Evolutionary conservation across 2,797 vertebrate genomes (phyloP), one percentile per base, ranked within the genome.

Genomic region (Yasuhikotakia modesta): DNA sequence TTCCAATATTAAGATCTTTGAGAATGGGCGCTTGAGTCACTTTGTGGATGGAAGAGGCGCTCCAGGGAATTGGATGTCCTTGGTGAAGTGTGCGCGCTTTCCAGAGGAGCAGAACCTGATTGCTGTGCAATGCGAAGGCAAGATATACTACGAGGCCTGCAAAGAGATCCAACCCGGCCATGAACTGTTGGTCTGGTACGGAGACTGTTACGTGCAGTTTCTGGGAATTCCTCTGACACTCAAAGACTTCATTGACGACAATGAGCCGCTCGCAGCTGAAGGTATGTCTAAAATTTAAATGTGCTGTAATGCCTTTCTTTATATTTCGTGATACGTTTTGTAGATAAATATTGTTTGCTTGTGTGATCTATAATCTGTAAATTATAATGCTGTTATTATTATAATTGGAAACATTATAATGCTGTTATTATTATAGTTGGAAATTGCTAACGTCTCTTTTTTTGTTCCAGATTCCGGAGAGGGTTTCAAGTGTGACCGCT

Each of bases 181-280:
- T 80, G 97, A 99, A 90, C 92, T 99, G 63, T 90, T 98, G 53
- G 97, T 99, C 78, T 99, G 97, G 97, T 99, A 99, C 0, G 97
- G 97, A 17, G 96, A 97, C 68, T 94, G 94, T 81, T 99, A 99
- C 79, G 90, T 96, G 52, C 96, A 98, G 83, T 99, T 98, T 85
- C 87, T 99, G 73, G 97, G 96, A 46, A 96, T 99, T 87, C 97
- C 97, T 0, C 90, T 97, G 77, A 94, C 92, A 10, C 91, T 99
- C 22, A 96, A 94, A 24, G 91, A 90, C 63, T 64, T 87, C 1
- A 85, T 86, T 32, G 93, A 94, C 12, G 92, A 90, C 1, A 87
- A 65, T 73, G 73, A 77, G 16, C 2, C 1, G 0, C 78, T 82
- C 1, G 69, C 73, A 1, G 12, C 83, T 1, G 92, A 93, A 87